A percentile compares a stretch with the other conserved stretches of the same genome.
These are phyloP conservation scores for Heliothis virescens DNA, from an alignment of 1,140 invertebrate species.

Conservation along the genomic window DNA sequence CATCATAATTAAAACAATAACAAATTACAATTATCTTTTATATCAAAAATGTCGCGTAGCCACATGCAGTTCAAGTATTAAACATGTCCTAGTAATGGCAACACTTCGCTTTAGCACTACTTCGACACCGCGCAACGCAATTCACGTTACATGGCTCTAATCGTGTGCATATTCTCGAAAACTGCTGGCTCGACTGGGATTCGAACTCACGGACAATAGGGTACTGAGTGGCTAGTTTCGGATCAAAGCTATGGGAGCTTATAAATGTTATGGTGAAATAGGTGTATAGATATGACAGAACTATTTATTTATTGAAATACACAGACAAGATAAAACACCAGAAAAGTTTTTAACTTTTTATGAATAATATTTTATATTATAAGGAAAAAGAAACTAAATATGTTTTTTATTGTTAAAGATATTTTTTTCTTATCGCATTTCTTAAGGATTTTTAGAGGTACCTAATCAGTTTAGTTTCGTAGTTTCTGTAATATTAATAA, in stretches of 20 bases:
- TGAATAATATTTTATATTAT: too few species aligned
- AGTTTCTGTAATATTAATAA: too few species aligned
- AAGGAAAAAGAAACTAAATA: too few species aligned
- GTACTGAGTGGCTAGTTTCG: neutral
- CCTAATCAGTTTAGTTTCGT: too few species aligned
- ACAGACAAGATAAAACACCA: too few species aligned
- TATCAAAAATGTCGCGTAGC: conserved; percentile 50
- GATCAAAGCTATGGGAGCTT: neutral
- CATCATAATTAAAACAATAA: too few species aligned
- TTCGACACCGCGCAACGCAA: conserved; percentile 72
- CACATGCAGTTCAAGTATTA: conserved; percentile 42
- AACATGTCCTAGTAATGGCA: conserved; percentile 41
- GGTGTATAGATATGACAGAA: too few species aligned
- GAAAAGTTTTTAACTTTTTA: too few species aligned
- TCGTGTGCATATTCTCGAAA: conserved; percentile 62
- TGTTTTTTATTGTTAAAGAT: too few species aligned
- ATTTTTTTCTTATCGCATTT: too few species aligned
- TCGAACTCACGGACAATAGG: conserved; percentile 27
- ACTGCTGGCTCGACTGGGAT: neutral
- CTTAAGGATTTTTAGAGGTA: too few species aligned
- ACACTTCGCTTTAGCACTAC: conserved; percentile 69
- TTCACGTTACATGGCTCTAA: conserved; percentile 69
- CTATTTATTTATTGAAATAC: too few species aligned
- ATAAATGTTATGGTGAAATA: neutral
- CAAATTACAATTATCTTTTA: neutral